phyloP scores from a whole-genome alignment of 2,888 invertebrate genomes.

The Cosmopolites sordidus region DNA sequence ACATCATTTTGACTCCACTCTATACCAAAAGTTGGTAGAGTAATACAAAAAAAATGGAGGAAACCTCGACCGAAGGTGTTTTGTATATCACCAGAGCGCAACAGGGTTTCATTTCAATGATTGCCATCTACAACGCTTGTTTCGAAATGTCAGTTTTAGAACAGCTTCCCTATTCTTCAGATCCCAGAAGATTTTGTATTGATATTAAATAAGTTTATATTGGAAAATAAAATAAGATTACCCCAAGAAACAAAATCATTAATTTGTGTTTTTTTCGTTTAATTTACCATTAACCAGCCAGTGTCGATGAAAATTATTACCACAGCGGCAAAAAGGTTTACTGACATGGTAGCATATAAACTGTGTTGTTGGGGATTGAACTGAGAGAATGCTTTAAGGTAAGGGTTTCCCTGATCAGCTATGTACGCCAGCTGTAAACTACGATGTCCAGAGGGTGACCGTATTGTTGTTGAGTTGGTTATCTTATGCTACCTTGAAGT shows the following conservation, averaged over 20 bases:
- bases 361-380: conserved; percentile 40
- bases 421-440: conserved; percentile 34
- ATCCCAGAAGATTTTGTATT: too few species aligned
- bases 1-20: too few species aligned
- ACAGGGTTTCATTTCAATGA: too few species aligned
- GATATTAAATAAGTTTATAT: too few species aligned
- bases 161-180: too few species aligned
- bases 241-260: not conserved
- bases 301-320: not conserved
- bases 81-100: too few species aligned
- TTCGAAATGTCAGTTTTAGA: too few species aligned
- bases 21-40: too few species aligned
- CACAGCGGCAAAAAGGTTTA: conserved; percentile 19
- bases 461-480: conserved; percentile 39
- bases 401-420: conserved; percentile 41
- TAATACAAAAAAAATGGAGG: too few species aligned
- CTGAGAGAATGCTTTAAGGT: conserved; percentile 43
- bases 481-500: conserved; percentile 38
- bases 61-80: too few species aligned
- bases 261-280: not conserved
- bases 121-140: too few species aligned
- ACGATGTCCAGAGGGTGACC: conserved; percentile 33
- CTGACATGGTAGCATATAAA: conserved; percentile 43
- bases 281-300: not conserved
- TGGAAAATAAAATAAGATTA: too few species aligned